Percentiles rank a stretch among this genome's conserved stretches.
phyloP scores from a whole-genome alignment of 35 echinoderm and acorn worm genomes.

The Ophiothrix spiculata region DNA sequence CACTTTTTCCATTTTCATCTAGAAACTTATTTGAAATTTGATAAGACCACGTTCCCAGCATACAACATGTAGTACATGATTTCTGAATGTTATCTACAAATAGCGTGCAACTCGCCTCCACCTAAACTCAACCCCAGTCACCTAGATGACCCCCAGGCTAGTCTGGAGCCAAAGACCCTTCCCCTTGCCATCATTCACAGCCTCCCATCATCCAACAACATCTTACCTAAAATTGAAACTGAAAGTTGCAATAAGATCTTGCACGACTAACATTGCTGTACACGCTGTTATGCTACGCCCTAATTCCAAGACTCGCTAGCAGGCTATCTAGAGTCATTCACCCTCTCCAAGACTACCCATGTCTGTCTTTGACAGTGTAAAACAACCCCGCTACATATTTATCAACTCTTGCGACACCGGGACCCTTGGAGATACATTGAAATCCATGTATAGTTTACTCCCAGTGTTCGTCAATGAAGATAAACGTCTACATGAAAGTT shows the following conservation, averaged over 20 bases:
- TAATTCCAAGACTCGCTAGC: not conserved
- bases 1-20: no score
- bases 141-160: not conserved
- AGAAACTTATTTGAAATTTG: no score
- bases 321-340: not conserved
- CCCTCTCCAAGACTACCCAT: no score
- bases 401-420: not conserved
- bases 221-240: not conserved
- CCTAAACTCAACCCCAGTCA: not conserved
- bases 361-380: not conserved
- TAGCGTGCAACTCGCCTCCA: not conserved
- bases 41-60: no score
- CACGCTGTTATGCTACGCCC: not conserved
- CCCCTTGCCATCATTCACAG: not conserved
- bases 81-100: no score
- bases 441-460: no score
- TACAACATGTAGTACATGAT: no score
- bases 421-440: not conserved
- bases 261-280: not conserved
- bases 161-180: not conserved
- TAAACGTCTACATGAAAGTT: not conserved
- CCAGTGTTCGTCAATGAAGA: not conserved
- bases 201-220: not conserved
- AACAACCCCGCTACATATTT: not conserved
- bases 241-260: not conserved